Conservation (phyloP, 2,113 vertebrate genomes). For the Elephantulus edwardii region DNA sequence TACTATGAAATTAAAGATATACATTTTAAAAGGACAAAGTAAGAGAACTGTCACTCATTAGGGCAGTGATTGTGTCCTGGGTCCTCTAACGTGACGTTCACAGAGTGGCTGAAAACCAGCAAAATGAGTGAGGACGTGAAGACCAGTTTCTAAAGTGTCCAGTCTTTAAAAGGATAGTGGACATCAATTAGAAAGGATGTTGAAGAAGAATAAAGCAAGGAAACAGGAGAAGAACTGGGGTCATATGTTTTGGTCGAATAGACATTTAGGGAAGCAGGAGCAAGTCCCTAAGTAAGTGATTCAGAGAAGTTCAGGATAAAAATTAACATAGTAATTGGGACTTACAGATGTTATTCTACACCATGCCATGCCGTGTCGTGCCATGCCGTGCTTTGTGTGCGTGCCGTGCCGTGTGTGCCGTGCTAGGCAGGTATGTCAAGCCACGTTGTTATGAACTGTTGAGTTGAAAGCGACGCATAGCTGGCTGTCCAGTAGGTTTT, state of each 20-base stretch:
- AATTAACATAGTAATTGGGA: background rate
- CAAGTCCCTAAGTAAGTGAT: background rate
- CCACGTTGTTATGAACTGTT: too few relatives aligned
- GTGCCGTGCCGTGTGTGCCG: too few relatives aligned
- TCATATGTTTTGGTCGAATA: background rate
- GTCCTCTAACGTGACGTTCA: background rate
- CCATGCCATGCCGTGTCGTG: too few relatives aligned
- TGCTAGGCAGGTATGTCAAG: too few relatives aligned
- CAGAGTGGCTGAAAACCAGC: background rate
- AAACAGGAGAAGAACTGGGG: background rate
- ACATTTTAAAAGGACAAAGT: slow-evolving; percentile 14
- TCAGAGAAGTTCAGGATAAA: background rate
- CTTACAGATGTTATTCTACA: too few relatives aligned
- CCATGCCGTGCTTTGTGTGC: too few relatives aligned
- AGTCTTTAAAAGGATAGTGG: background rate
- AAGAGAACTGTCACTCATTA: background rate
- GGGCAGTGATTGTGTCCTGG: background rate
- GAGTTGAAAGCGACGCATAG: too few relatives aligned
- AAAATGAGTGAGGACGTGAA: background rate
- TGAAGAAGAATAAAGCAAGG: background rate
- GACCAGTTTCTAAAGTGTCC: background rate
- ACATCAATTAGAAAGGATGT: background rate
- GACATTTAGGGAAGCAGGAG: background rate
- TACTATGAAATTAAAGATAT: slow-evolving; percentile 1
- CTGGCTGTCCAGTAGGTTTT: too few relatives aligned